Conservation (phyloP, 2,113 vertebrate species). For the Thalassoma bifasciatum region DNA sequence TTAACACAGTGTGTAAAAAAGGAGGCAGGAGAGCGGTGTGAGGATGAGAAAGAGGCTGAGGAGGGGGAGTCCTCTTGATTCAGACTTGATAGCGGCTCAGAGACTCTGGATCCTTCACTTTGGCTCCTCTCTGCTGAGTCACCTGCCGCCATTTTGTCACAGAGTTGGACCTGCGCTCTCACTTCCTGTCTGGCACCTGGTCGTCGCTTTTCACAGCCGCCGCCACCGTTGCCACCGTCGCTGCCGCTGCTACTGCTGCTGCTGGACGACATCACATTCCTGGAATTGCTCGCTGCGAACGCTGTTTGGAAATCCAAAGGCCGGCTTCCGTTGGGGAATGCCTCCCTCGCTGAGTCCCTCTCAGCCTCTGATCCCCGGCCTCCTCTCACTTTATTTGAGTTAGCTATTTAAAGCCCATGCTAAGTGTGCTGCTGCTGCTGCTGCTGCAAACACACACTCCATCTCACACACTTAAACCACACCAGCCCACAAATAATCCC, state of each 20-base stretch:
- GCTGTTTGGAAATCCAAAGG: slow-evolving; percentile 70
- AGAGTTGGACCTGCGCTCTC: slow-evolving; percentile 38
- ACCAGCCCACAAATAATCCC: slow-evolving; percentile 69
- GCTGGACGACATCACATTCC: slow-evolving; percentile 74
- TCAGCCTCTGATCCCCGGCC: slow-evolving; percentile 73
- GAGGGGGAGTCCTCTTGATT: slow-evolving; percentile 57
- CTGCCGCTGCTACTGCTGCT: slow-evolving; percentile 30
- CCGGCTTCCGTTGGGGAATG: slow-evolving; percentile 77
- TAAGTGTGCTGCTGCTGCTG: slow-evolving; percentile 60
- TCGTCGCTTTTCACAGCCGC: slow-evolving; percentile 24
- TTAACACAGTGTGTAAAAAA: slow-evolving; percentile 78
- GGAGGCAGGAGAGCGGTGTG: slow-evolving; percentile 38
- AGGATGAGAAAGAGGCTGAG: slow-evolving; percentile 37
- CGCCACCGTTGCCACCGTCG: no score
- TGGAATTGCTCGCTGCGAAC: slow-evolving; percentile 70
- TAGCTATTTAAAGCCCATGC: slow-evolving; percentile 77
- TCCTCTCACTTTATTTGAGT: slow-evolving; percentile 78
- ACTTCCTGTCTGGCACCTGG: slow-evolving; percentile 71
- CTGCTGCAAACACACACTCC: slow-evolving; percentile 60
- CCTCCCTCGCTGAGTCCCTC: slow-evolving; percentile 74
- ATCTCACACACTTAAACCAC: slow-evolving; percentile 66
- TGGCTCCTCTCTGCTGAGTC: slow-evolving; percentile 63
- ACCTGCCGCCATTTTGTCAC: slow-evolving; percentile 70
- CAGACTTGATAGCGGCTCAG: slow-evolving; percentile 31
- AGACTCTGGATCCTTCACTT: background rate